Evolutionary conservation across 2,113 vertebrate species (phyloP), one percentile per base, ranked within the genome.

Genomic region (Fukomys damarensis): DNA sequence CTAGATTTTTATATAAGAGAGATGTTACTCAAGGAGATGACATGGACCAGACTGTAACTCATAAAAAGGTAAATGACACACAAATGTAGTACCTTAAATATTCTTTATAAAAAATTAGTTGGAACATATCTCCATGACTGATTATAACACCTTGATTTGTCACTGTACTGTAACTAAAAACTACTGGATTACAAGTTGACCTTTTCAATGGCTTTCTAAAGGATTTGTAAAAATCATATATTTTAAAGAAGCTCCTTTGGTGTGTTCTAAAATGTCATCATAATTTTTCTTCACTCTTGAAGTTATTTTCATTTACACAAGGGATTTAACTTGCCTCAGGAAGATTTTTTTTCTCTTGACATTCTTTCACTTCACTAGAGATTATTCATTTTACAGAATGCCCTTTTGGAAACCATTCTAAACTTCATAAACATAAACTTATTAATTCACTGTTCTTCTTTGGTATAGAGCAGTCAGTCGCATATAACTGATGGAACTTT

Each of bases 41-140:
- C 43, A 58, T 93, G 93, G 93, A 94, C 28, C 59, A 77, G 46
- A 61, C 38, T 63, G 10, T 93, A 85, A 94, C 93, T 97, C 52
- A 90, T 93, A 89, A 95, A 96, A 52, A 86, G 35, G 24, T 63
- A 56, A 91, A 93, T 93, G 68, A 91, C 94, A 92, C n/a, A 26
- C 59, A 91, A 81, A 94, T 82, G 59, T 79, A 19, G 9, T 82
- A 52, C 43, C 85, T 96, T 97, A 95, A 90, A 91, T 91, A 89
- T 41, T 95, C 86, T 96, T 91, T 86, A 72, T 91, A 96, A 96
- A 86, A 96, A 96, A 94, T 97, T 95, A 77, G 86, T 72, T 83
- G 28, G 63, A 93, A 56, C 43, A 82, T 49, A 93, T 87, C 22
- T 72, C 49, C 76, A 16, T 96, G 93, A 94, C 68, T 94, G 86